Conservation (phyloP, 2,888 invertebrate genomes). For the Protophormia terraenovae region DNA sequence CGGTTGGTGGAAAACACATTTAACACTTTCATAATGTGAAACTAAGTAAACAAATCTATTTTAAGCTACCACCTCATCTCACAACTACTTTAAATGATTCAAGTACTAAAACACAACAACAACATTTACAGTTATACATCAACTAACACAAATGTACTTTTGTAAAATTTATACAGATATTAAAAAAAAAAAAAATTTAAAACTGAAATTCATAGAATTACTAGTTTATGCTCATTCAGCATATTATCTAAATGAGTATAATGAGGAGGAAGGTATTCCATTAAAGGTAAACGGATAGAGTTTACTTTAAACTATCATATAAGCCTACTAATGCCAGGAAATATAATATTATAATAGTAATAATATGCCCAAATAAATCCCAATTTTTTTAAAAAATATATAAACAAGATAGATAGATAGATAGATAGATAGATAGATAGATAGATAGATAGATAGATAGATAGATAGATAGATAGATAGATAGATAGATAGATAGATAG, state of each 20-base stretch:
- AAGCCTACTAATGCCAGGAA: too few relatives aligned
- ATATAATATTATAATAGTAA: too few relatives aligned
- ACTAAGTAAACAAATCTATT: constrained; percentile 24
- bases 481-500: too few relatives aligned
- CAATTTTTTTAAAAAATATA: too few relatives aligned
- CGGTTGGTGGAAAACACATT: constrained; percentile 11
- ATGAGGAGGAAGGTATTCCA: background rate
- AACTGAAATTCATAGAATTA: constrained; percentile 33
- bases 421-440: too few relatives aligned
- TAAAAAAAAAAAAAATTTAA: background rate
- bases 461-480: too few relatives aligned
- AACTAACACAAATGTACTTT: background rate
- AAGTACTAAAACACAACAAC: background rate
- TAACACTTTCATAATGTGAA: constrained; percentile 30
- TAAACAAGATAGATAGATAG: too few relatives aligned
- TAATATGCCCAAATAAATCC: too few relatives aligned
- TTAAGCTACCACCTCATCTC: constrained; percentile 8
- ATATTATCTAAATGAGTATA: constrained; percentile 47
- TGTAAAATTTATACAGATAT: background rate
- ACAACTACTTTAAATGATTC: background rate
- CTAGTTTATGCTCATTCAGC: constrained; percentile 38
- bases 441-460: too few relatives aligned
- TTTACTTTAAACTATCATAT: too few relatives aligned
- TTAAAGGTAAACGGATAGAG: too few relatives aligned
- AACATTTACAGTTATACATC: background rate